These are phyloP conservation scores for Anthopleura xanthogrammica DNA, from an alignment of 92 coral and sea anemone genomes.

Conservation along the genomic window DNA sequence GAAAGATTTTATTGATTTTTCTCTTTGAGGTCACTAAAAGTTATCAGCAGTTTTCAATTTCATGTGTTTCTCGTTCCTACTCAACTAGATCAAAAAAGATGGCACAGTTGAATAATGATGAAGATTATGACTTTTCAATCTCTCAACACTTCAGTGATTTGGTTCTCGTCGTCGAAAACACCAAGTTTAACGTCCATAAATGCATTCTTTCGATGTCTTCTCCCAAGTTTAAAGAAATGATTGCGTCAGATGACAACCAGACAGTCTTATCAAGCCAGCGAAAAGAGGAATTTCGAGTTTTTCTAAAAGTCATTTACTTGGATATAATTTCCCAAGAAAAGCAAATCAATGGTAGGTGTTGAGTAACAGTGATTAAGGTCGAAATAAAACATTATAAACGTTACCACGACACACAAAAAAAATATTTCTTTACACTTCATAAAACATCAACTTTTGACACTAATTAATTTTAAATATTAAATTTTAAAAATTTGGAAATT, in stretches of 20 bases:
- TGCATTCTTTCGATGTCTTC: constrained; percentile 71
- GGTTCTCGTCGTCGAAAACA: constrained; percentile 51
- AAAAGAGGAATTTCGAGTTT: constrained; percentile 32
- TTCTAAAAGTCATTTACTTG: constrained; percentile 37
- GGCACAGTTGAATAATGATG: background rate
- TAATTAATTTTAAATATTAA: too few relatives aligned
- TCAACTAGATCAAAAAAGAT: background rate
- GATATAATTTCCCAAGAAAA: constrained; percentile 19
- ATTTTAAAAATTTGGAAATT: too few relatives aligned
- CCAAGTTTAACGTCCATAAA: constrained; percentile 54
- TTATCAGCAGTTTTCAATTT: too few relatives aligned
- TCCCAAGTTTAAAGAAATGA: constrained; percentile 65
- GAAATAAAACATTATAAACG: too few relatives aligned
- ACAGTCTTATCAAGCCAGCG: constrained; percentile 46
- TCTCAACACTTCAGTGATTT: constrained; percentile 65
- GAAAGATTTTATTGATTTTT: too few relatives aligned
- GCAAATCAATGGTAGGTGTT: background rate
- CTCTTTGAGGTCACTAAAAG: too few relatives aligned
- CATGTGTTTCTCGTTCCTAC: background rate
- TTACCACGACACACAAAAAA: too few relatives aligned
- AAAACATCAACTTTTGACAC: too few relatives aligned
- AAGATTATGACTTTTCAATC: constrained; percentile 36
- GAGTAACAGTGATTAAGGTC: too few relatives aligned
- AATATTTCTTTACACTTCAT: too few relatives aligned
- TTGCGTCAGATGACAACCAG: constrained; percentile 48